These are phyloP conservation scores for Calypte anna DNA, from an alignment of 2,113 vertebrate genomes.

Conservation along the genomic window DNA sequence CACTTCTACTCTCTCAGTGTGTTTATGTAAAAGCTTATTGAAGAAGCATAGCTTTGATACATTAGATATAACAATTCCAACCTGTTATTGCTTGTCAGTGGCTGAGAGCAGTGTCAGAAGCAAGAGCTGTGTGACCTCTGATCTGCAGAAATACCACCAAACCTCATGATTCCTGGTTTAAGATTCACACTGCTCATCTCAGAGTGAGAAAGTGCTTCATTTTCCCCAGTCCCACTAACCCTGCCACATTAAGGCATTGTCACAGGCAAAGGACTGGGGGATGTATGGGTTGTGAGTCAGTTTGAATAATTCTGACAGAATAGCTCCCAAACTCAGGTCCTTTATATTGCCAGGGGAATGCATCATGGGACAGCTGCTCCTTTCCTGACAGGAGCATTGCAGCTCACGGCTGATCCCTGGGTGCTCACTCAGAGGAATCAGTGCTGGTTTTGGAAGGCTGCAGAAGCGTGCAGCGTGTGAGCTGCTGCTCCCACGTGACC, in stretches of 20 bases:
- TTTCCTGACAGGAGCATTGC: neutral
- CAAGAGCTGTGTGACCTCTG: neutral
- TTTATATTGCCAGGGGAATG: neutral
- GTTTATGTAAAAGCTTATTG: neutral
- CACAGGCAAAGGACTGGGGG: rapidly evolving
- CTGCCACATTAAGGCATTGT: neutral
- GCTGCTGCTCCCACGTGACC: neutral
- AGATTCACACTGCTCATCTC: neutral
- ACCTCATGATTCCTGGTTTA: neutral
- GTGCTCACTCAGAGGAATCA: neutral
- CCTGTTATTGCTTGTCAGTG: neutral
- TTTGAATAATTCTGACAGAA: neutral
- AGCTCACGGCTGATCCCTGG: rapidly evolving
- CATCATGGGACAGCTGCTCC: neutral
- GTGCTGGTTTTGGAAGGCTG: neutral
- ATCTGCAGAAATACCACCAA: neutral
- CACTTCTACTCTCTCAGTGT: neutral
- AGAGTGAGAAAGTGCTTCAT: neutral
- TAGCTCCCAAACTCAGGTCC: neutral
- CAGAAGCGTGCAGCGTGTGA: neutral
- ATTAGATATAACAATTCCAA: neutral
- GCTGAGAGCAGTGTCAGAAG: neutral
- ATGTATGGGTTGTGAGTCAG: neutral
- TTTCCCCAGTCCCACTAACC: neutral
- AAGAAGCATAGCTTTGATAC: neutral